Conservation (phyloP, 2,113 vertebrate species). For the Sisor rabdophorus region DNA sequence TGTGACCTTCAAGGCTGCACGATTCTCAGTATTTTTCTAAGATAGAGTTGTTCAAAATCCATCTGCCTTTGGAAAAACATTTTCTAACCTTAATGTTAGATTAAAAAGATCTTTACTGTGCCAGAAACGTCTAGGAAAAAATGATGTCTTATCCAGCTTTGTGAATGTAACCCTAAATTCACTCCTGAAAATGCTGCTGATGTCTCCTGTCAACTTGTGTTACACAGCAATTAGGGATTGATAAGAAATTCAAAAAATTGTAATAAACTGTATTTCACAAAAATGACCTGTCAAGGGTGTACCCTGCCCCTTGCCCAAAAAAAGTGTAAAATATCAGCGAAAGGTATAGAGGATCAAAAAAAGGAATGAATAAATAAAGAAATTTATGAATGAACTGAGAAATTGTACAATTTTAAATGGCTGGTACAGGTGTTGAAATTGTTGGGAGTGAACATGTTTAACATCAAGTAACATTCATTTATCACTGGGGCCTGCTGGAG, state of each 20-base stretch:
- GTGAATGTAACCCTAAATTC: constrained; percentile 10
- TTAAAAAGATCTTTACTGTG: constrained; percentile 21
- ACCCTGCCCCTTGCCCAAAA: no score
- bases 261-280: not conserved
- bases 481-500: no score
- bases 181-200: not conserved
- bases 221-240: not conserved
- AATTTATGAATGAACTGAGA: no score
- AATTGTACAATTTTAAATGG: no score
- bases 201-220: not conserved
- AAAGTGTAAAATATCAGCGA: no score
- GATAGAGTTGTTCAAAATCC: constrained; percentile 16
- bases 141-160: not conserved
- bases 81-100: constrained; percentile 41
- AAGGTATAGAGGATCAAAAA: no score
- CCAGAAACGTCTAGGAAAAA: not conserved
- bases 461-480: no score
- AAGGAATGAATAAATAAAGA: no score
- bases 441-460: no score
- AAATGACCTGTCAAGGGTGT: no score
- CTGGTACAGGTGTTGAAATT: no score
- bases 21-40: not conserved
- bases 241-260: not conserved
- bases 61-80: constrained; percentile 23
- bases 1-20: not conserved